A percentile compares a stretch with the other conserved stretches of the same genome.
Conservation (phyloP, 2,888 invertebrate species). For the Augochlorella aurata region DNA sequence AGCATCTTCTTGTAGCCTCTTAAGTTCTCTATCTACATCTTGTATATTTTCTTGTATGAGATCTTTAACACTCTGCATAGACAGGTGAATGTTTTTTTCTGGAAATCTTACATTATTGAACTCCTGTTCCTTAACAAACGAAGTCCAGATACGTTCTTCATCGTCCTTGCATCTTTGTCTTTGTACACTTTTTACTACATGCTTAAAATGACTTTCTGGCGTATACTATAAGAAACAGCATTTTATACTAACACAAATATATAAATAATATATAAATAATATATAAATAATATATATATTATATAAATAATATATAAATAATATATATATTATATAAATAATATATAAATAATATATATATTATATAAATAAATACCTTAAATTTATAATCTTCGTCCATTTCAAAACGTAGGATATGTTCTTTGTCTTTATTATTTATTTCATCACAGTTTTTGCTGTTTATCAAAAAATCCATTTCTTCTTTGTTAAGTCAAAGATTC, state of each 20-base stretch:
- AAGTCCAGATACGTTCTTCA: constrained; percentile 75
- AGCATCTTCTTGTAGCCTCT: constrained; percentile 68
- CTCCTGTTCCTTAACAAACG: constrained; percentile 70
- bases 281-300: background rate
- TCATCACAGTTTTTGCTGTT: constrained; percentile 55
- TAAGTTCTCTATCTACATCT: constrained; percentile 71
- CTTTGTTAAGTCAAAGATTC: constrained; percentile 44
- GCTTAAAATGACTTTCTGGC: constrained; percentile 74
- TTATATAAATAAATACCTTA: constrained; percentile 83
- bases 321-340: background rate
- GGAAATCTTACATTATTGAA: constrained; percentile 27
- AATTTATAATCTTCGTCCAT: constrained; percentile 85
- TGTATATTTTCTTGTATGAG: constrained; percentile 62
- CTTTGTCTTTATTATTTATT: constrained; percentile 67
- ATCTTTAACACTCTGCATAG: constrained; percentile 41
- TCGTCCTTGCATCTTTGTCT: constrained; percentile 71
- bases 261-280: background rate
- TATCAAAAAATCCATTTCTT: constrained; percentile 49
- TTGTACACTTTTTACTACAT: constrained; percentile 74
- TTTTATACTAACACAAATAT: background rate
- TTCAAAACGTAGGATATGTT: constrained; percentile 73
- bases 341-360: background rate
- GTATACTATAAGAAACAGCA: constrained; percentile 71
- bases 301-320: background rate
- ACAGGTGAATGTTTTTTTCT: constrained; percentile 14